These are phyloP conservation scores for Cydia amplana DNA, from an alignment of 1,140 invertebrate genomes.

Conservation along the genomic window DNA sequence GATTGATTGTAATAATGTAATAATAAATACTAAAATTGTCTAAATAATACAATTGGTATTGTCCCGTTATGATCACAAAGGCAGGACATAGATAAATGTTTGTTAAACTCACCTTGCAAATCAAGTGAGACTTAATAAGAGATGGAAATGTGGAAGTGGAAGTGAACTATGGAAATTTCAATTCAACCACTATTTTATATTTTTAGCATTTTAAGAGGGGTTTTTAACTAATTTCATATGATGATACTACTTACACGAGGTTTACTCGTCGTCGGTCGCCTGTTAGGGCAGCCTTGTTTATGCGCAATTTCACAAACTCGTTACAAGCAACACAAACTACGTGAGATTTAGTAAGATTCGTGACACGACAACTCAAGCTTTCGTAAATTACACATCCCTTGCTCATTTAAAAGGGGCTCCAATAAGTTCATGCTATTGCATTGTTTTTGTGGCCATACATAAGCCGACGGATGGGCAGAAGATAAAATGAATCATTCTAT, in stretches of 20 bases:
- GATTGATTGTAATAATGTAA: no score
- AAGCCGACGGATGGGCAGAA: constrained; percentile 31
- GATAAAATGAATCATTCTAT: constrained; percentile 41
- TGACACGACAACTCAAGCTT: not conserved
- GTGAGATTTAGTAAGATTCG: not conserved
- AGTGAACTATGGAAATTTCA: not conserved
- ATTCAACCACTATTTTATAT: not conserved
- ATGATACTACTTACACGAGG: constrained; percentile 12
- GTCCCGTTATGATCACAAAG: no score
- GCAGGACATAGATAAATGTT: no score
- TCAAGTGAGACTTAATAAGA: no score
- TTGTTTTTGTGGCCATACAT: constrained; percentile 28
- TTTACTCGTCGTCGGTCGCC: not conserved
- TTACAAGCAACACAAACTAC: not conserved
- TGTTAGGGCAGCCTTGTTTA: not conserved
- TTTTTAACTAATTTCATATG: not conserved
- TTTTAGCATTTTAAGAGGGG: not conserved
- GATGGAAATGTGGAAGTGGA: no score
- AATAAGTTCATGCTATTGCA: not conserved
- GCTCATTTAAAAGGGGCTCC: not conserved
- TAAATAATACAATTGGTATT: no score
- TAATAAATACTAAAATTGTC: no score
- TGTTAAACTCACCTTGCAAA: no score
- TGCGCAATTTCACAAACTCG: constrained; percentile 20
- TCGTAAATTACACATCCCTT: not conserved